Base-by-base conservation (phyloP, 2,113 vertebrate species). In the Phodopus roborovskii region DNA sequence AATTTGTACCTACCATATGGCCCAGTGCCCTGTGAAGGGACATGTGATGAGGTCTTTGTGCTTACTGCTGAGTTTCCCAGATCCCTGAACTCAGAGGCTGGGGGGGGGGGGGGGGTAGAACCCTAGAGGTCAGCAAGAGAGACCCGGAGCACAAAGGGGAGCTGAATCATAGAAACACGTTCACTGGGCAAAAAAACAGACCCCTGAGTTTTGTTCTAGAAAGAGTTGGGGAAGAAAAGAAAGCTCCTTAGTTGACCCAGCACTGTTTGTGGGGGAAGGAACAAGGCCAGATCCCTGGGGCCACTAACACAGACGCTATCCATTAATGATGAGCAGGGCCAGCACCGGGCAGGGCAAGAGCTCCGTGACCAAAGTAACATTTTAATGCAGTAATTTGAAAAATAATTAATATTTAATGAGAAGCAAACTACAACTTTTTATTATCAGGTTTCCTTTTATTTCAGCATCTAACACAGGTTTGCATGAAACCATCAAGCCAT, bases 1-100 rank as follows among this genome's bases (percentile, higher is more conserved):
- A 97, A 96, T 96, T 97, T 96, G 83, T 94, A 84, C 84, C 71
- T 74, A 48, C 95, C 96, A 94, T 92, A 84, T 94, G 97, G 62
- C 81, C 56, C 1, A 2, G 45, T 93, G 62, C 92, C 92, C 88
- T 58, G 39, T 84, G 70, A 82, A 90, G 75, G 62, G 70, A 62
- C 19, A 1, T 15, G 71, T 5, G 71, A 74, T 70, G 33, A 89
- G 81, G 22, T 68, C 56, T 70, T 83, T 73, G 24, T 39, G 75
- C 62, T 71, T 16, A 84, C 92, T 66, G 84, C 88, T 90, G 92
- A 62, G 79, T 58, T 75, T 22, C 66, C 7, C 70, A 68, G 42
- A 60, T 74, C 50, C 45, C n/a, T 42, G 77, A 88, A 74, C 45
- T 71, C 58, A 60, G 64, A 86, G 20, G 50, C 75, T 74, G 73